Evolutionary conservation across 2,113 vertebrate species (phyloP).

Genomic region (Microcebus griseorufus): DNA sequence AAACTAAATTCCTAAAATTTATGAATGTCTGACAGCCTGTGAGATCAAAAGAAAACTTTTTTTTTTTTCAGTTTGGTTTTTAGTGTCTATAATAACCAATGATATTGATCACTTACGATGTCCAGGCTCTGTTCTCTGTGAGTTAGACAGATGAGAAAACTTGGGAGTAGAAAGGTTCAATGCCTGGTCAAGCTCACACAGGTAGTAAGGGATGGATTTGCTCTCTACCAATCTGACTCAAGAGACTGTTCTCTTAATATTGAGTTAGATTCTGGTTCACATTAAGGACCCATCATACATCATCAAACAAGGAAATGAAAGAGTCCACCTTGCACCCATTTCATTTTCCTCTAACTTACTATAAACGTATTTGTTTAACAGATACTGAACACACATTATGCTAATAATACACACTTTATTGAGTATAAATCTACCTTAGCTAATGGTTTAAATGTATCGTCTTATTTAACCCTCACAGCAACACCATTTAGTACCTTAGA

Average conservation of each 20-base stretch:
- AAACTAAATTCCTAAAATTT: conserved; percentile 45
- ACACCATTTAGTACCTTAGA: not conserved
- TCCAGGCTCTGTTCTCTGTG: not conserved
- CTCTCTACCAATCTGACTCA: not conserved
- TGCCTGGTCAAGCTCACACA: not conserved
- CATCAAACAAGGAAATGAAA: not conserved
- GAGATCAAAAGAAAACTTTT: not conserved
- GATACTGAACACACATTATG: not conserved
- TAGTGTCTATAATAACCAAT: not conserved
- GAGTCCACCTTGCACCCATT: not conserved
- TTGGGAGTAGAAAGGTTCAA: not conserved
- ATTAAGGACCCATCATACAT: not conserved
- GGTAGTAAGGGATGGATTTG: not conserved
- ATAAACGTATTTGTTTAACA: conserved; percentile 8
- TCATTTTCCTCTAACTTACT: not conserved
- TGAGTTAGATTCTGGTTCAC: not conserved
- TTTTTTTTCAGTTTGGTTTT: conserved; percentile 13
- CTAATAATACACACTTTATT: not conserved
- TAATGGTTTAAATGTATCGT: not conserved
- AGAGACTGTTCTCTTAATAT: not conserved
- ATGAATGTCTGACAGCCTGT: not conserved
- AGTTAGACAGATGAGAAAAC: not conserved
- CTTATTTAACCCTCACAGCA: not conserved
- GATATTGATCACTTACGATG: not conserved
- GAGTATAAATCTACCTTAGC: not conserved